A percentile compares a stretch with the other conserved stretches of the same genome.
Conservation (phyloP, 1,140 invertebrate genomes). For the Triops cancriformis region DNA sequence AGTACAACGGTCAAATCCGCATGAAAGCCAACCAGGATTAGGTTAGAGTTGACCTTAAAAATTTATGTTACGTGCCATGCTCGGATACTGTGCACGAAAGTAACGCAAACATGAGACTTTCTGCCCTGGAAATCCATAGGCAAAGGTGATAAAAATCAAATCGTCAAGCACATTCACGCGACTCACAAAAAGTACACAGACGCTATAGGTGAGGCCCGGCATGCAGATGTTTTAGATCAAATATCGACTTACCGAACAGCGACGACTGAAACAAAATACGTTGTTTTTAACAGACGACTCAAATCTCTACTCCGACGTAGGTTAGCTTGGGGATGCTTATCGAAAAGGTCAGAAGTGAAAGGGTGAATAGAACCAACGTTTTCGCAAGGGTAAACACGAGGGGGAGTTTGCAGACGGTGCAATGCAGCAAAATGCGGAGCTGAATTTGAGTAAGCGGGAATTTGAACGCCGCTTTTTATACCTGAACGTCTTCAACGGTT, state of each 20-base stretch:
- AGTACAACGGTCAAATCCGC: not conserved
- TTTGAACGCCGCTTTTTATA: not conserved
- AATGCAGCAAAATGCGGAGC: not conserved
- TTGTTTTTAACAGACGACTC: not conserved
- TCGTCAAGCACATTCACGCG: not conserved
- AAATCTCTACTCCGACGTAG: not conserved
- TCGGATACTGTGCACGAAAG: not conserved
- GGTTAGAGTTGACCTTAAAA: not conserved
- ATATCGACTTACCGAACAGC: not conserved
- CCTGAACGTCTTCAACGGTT: not conserved
- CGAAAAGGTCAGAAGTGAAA: not conserved
- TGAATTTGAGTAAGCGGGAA: conserved; percentile 13
- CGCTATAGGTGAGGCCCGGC: not conserved
- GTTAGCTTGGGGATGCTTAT: not conserved
- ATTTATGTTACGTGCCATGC: not conserved
- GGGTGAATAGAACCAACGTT: not conserved
- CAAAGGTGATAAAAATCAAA: not conserved
- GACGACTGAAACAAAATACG: not conserved
- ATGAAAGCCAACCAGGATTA: not conserved
- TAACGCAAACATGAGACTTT: not conserved
- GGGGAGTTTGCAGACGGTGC: conserved; percentile 2
- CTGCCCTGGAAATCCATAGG: not conserved
- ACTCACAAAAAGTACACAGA: not conserved
- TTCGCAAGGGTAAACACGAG: conserved; percentile 9
- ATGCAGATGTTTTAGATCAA: not conserved